Evolutionary conservation across 2,113 vertebrate genomes (phyloP).

Genomic region (Ammospiza nelsoni): DNA sequence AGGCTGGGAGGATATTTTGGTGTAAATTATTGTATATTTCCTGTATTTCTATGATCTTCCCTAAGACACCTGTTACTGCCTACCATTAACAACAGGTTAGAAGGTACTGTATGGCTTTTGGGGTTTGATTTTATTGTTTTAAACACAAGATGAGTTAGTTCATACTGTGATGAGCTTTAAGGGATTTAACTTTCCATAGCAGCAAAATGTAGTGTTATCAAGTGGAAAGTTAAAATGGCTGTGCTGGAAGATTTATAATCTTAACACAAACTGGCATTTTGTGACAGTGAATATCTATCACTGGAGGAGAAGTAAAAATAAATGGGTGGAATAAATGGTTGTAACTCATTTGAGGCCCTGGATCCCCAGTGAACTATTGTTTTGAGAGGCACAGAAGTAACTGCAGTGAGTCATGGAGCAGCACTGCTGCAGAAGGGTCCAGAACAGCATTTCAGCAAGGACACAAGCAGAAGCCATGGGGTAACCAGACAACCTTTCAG

Average conservation of each 20-base stretch:
- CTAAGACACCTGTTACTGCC: background rate
- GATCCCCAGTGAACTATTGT: conserved; percentile 46
- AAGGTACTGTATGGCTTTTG: background rate
- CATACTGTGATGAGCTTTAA: background rate
- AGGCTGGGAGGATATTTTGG: background rate
- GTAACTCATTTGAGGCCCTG: background rate
- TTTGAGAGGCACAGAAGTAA: conserved; percentile 14
- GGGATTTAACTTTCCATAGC: background rate
- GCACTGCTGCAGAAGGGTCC: conserved; percentile 8
- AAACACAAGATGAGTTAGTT: background rate
- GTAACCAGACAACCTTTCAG: conserved; percentile 69
- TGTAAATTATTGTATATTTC: background rate
- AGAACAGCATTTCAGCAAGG: conserved; percentile 44
- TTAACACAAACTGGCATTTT: conserved; percentile 19
- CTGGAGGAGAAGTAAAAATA: conserved; percentile 40
- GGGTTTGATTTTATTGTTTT: background rate
- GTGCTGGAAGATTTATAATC: conserved; percentile 7
- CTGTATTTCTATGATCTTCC: background rate
- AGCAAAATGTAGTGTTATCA: background rate
- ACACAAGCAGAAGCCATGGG: conserved; percentile 14
- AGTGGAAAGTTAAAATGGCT: background rate
- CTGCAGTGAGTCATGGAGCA: conserved; percentile 48
- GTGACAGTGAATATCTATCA: conserved; percentile 25
- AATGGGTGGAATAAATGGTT: conserved; percentile 44
- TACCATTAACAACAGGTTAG: background rate